A percentile compares a stretch with the other conserved stretches of the same genome.
Evolutionary conservation across 2,113 vertebrate genomes (phyloP).

Genomic region (Polypterus senegalus): DNA sequence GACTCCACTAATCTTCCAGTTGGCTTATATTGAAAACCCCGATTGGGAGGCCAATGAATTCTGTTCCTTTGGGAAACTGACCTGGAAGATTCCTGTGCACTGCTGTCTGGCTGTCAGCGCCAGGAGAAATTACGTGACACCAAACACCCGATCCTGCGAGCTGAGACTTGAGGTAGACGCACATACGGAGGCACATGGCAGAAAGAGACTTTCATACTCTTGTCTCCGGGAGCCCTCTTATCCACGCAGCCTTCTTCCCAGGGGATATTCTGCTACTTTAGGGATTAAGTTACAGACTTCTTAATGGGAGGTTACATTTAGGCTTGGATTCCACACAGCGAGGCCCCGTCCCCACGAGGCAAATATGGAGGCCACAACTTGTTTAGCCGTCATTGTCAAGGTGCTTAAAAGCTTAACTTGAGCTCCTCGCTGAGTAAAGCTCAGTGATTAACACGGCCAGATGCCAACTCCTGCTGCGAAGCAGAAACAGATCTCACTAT

Average conservation of each 20-base stretch:
- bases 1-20: too few relatives aligned
- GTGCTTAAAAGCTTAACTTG: too few relatives aligned
- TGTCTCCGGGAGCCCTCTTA: slow-evolving; percentile 15
- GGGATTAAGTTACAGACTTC: slow-evolving; percentile 20
- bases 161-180: slow-evolving; percentile 52
- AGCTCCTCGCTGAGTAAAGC: too few relatives aligned
- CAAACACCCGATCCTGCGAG: slow-evolving; percentile 57
- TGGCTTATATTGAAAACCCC: too few relatives aligned
- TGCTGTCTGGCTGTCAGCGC: slow-evolving; percentile 57
- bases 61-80: slow-evolving; percentile 33
- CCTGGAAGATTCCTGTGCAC: slow-evolving; percentile 24
- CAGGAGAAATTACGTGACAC: slow-evolving; percentile 61
- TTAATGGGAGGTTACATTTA: slow-evolving; percentile 11
- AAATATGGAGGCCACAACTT: neutral
- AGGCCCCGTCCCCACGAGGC: slow-evolving; percentile 5
- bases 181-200: slow-evolving; percentile 26
- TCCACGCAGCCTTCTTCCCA: slow-evolving; percentile 13
- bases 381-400: neutral
- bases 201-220: slow-evolving; percentile 12
- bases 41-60: too few relatives aligned
- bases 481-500: too few relatives aligned
- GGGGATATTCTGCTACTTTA: slow-evolving; percentile 21
- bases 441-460: too few relatives aligned
- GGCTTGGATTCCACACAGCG: slow-evolving; percentile 13
- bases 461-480: too few relatives aligned